phyloP scores from a whole-genome alignment of 2,888 invertebrate genomes.

The Leptinotarsa juncta region DNA sequence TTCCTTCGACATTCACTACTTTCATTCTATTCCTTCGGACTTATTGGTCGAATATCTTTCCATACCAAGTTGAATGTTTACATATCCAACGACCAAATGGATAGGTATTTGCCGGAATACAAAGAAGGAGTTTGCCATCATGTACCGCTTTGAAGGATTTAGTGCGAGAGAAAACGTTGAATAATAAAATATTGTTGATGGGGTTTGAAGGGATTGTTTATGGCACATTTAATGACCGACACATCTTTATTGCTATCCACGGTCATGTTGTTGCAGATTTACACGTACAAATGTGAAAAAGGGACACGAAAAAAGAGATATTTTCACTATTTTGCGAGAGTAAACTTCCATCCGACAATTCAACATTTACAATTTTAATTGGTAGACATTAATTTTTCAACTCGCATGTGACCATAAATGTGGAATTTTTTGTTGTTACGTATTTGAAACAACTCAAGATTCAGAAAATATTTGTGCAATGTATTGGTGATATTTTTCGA shows the following conservation, averaged over 20 bases:
- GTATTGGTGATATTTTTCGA: too few relatives aligned
- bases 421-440: too few relatives aligned
- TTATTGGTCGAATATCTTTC: background rate
- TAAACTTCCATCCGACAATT: background rate
- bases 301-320: background rate
- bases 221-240: background rate
- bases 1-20: background rate
- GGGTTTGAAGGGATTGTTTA: background rate
- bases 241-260: background rate
- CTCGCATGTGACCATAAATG: too few relatives aligned
- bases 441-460: too few relatives aligned
- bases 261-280: background rate
- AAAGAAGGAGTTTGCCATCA: background rate
- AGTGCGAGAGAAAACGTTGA: background rate
- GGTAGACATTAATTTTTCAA: background rate
- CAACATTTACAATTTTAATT: background rate
- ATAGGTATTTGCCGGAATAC: background rate
- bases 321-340: background rate
- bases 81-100: background rate
- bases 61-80: background rate
- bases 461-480: too few relatives aligned
- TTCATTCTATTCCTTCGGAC: background rate
- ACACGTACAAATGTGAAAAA: background rate
- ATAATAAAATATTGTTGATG: background rate
- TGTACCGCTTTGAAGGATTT: background rate